phyloP scores from a whole-genome alignment of 2,113 vertebrate genomes.

The Morone saxatilis region DNA sequence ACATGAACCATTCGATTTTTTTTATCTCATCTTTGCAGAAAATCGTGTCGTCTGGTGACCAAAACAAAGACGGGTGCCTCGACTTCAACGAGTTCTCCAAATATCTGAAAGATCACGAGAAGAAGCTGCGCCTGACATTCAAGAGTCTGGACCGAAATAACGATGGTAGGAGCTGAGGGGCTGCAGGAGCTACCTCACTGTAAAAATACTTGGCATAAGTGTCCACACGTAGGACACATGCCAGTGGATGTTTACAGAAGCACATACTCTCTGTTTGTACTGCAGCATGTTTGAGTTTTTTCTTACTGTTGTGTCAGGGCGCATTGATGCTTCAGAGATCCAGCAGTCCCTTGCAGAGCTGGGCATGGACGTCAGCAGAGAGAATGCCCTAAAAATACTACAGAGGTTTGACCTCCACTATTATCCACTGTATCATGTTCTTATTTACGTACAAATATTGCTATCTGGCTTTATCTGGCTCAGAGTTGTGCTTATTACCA shows the following conservation, averaged over 20 bases:
- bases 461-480: background rate
- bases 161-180: conserved; percentile 85
- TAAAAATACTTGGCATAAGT: background rate
- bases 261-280: conserved; percentile 1
- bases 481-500: background rate
- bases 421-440: background rate
- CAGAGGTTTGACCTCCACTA: conserved; percentile 84
- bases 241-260: conserved; percentile 12
- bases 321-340: conserved; percentile 93
- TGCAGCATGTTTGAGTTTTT: conserved; percentile 29
- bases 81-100: conserved; percentile 95
- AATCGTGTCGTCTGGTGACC: conserved; percentile 92
- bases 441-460: background rate
- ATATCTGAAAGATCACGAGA: conserved; percentile 96
- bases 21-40: conserved; percentile 83
- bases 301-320: conserved; percentile 82
- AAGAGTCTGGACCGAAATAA: conserved; percentile 96
- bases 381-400: conserved; percentile 89
- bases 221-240: background rate
- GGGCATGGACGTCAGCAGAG: conserved; percentile 88
- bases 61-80: conserved; percentile 90
- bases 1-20: background rate
- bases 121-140: conserved; percentile 95
- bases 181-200: background rate
- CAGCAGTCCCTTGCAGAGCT: conserved; percentile 90